phyloP scores from a whole-genome alignment of 2,797 vertebrate species.

The Sebastes iracundus region DNA sequence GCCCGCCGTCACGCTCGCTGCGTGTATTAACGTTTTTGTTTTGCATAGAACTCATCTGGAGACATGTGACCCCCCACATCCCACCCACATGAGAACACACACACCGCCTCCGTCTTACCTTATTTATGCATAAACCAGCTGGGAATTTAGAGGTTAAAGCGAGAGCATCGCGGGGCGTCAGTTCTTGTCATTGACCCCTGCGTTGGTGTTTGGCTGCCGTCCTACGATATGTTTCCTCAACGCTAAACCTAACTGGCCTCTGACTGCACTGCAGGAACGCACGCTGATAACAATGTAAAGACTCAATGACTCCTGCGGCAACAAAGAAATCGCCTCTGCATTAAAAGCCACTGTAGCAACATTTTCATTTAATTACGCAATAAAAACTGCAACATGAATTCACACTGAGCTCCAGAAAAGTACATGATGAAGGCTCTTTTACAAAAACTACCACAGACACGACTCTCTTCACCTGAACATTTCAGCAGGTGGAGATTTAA shows the following conservation, averaged over 20 bases:
- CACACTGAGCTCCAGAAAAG: not conserved
- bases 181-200: conserved; percentile 19
- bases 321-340: not conserved
- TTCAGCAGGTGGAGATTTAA: no score
- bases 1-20: conserved; percentile 82
- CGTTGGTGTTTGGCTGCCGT: conserved; percentile 47
- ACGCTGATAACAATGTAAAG: not conserved
- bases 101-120: conserved; percentile 50
- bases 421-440: not conserved
- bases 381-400: not conserved
- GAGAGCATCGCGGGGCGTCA: not conserved
- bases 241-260: conserved; percentile 37
- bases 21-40: conserved; percentile 69
- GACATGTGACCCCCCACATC: conserved; percentile 45
- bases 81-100: conserved; percentile 52
- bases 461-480: not conserved
- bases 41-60: conserved; percentile 78
- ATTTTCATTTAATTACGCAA: not conserved
- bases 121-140: conserved; percentile 32
- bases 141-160: conserved; percentile 47
- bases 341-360: not conserved
- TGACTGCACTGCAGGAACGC: not conserved
- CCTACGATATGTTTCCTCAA: conserved; percentile 5
- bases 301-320: conserved; percentile 4
- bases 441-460: not conserved